These are phyloP conservation scores for Lampropteryx suffumata DNA, from an alignment of 2,888 invertebrate genomes.

Conservation along the genomic window DNA sequence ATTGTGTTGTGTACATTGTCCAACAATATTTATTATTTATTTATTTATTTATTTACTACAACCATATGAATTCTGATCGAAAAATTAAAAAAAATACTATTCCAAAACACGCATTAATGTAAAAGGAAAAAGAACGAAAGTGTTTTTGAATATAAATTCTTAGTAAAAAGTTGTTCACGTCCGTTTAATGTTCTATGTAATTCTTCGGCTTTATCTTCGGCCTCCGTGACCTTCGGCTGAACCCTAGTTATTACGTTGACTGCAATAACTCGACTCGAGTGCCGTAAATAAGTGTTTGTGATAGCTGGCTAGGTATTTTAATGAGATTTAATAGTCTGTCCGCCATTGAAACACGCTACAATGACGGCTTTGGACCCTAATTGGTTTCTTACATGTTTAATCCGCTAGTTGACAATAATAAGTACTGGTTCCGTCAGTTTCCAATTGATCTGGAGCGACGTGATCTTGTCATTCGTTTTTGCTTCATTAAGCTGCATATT, in stretches of 20 bases:
- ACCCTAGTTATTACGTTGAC: constrained; percentile 45
- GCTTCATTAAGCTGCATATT: constrained; percentile 21
- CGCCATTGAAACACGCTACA: constrained; percentile 49
- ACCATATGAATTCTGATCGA: no score
- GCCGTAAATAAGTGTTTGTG: constrained; percentile 71
- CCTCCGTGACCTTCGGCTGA: constrained; percentile 9
- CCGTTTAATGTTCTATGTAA: not conserved
- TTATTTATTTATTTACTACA: no score
- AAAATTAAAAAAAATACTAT: no score
- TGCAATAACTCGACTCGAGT: constrained; percentile 58
- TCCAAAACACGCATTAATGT: no score
- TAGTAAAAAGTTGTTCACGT: no score
- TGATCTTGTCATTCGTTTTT: constrained; percentile 49
- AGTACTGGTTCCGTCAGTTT: constrained; percentile 57
- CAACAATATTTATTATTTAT: no score
- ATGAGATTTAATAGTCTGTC: constrained; percentile 68
- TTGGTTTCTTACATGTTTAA: constrained; percentile 73
- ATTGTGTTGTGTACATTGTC: no score
- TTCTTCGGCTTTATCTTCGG: constrained; percentile 13
- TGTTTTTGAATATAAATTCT: no score
- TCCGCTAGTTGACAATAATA: constrained; percentile 64
- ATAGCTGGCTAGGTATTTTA: constrained; percentile 71
- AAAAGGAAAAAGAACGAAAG: no score
- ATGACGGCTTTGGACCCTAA: constrained; percentile 68
- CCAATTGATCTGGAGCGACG: constrained; percentile 58